Percentiles rank a stretch among this genome's conserved stretches.
phyloP scores from a whole-genome alignment of 2,888 invertebrate species.

The Drosophila formosana region DNA sequence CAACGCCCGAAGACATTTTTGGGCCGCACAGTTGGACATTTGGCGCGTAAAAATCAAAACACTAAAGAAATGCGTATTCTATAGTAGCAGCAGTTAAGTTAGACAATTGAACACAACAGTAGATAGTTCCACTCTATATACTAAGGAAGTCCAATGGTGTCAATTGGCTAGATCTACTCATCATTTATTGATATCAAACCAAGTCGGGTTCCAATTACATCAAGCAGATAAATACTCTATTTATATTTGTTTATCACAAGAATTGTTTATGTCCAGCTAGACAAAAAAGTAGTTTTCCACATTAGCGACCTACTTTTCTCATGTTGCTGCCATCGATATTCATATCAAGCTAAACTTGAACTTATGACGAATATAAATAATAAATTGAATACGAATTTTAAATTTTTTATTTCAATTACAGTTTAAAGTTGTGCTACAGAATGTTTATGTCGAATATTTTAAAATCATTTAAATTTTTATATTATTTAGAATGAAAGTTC shows the following conservation, averaged over 20 bases:
- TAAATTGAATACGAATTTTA: too few relatives aligned
- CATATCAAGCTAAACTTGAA: too few relatives aligned
- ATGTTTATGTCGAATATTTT: too few relatives aligned
- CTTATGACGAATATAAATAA: too few relatives aligned
- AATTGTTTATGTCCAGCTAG: background rate
- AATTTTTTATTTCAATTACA: too few relatives aligned
- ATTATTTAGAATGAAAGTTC: too few relatives aligned
- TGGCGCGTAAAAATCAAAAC: constrained; percentile 51
- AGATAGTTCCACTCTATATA: background rate
- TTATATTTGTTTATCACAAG: background rate
- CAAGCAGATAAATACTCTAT: too few relatives aligned
- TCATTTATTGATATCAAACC: too few relatives aligned
- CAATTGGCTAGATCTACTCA: too few relatives aligned
- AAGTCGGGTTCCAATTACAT: background rate
- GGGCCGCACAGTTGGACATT: constrained; percentile 54
- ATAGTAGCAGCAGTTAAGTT: background rate
- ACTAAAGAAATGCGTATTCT: background rate
- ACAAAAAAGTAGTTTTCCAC: background rate
- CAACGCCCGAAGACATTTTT: constrained; percentile 48
- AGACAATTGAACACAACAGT: background rate
- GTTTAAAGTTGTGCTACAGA: too few relatives aligned
- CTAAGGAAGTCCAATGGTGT: too few relatives aligned
- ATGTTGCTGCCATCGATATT: background rate
- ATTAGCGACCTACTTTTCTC: background rate
- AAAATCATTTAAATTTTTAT: too few relatives aligned